Evolutionary conservation across 1,140 invertebrate genomes (phyloP).

Genomic region (Conopomorpha cramerella): DNA sequence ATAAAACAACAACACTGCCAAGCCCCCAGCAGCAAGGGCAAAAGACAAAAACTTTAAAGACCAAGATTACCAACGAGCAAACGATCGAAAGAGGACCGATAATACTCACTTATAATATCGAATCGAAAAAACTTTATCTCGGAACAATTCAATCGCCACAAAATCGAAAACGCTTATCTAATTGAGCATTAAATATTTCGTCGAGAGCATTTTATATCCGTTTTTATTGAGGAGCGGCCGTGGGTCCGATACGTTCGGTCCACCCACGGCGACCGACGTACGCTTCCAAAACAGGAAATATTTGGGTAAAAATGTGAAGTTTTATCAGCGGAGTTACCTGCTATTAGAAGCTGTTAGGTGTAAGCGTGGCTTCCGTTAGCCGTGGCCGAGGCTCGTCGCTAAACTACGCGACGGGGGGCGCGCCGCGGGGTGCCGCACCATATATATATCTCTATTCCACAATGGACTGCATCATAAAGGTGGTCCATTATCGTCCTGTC

Average conservation of each 20-base stretch:
- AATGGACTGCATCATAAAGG: constrained; percentile 38
- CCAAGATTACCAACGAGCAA: no score
- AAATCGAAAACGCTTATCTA: constrained; percentile 55
- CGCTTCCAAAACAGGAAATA: constrained; percentile 51
- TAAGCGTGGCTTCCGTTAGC: constrained; percentile 51
- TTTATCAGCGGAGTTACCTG: constrained; percentile 56
- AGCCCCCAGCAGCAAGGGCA: no score
- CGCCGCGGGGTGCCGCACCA: constrained; percentile 31
- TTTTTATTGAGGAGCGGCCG: constrained; percentile 44
- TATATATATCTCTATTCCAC: constrained; percentile 54
- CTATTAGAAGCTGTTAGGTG: constrained; percentile 52
- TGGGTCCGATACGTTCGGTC: constrained; percentile 49
- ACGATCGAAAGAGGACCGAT: no score
- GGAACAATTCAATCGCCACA: constrained; percentile 45
- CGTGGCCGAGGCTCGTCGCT: constrained; percentile 29
- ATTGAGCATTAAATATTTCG: constrained; percentile 58
- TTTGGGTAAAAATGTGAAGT: constrained; percentile 42
- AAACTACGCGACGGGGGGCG: constrained; percentile 35
- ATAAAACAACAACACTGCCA: no score
- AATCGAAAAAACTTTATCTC: no score
- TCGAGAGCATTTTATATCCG: constrained; percentile 50
- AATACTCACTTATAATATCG: no score
- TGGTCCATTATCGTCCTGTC: constrained; percentile 47
- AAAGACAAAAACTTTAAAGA: no score
- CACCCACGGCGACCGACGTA: constrained; percentile 42